A percentile compares a stretch with the other conserved stretches of the same genome.
Evolutionary conservation across 2,797 vertebrate genomes (phyloP).

Genomic region (Aplochiton taeniatus): DNA sequence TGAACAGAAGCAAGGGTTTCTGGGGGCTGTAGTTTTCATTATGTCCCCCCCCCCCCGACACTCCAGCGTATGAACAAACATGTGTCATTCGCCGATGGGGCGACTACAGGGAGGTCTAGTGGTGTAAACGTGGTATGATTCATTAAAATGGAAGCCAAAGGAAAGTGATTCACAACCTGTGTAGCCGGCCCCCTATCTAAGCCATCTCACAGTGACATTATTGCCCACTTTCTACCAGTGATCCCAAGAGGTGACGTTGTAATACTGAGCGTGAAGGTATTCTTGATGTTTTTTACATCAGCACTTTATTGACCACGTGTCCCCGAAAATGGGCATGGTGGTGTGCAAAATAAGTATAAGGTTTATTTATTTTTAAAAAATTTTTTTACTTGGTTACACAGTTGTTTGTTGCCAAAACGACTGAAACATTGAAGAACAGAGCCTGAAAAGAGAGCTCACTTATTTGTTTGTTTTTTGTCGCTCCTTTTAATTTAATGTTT

Average conservation of each 20-base stretch:
- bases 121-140: conserved; percentile 39
- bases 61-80: neutral
- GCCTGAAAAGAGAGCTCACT: no score
- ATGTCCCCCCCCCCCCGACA: conserved; percentile 6
- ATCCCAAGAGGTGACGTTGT: no score
- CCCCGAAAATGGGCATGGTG: no score
- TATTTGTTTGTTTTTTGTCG: no score
- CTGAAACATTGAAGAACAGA: no score
- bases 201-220: conserved; percentile 10
- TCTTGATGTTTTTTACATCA: no score
- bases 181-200: conserved; percentile 19
- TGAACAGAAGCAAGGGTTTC: conserved; percentile 14
- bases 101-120: conserved; percentile 33
- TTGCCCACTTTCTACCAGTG: neutral
- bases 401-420: no score
- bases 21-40: conserved; percentile 39
- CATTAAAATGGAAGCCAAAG: conserved; percentile 31
- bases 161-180: conserved; percentile 46
- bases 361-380: no score
- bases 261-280: no score
- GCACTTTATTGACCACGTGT: no score
- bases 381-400: no score
- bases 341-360: no score
- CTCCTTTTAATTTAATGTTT: conserved; percentile 8
- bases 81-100: conserved; percentile 22